Percentiles rank a stretch among this genome's conserved stretches.
Evolutionary conservation across 2,797 vertebrate species (phyloP).

Genomic region (Smutsia temminckii): DNA sequence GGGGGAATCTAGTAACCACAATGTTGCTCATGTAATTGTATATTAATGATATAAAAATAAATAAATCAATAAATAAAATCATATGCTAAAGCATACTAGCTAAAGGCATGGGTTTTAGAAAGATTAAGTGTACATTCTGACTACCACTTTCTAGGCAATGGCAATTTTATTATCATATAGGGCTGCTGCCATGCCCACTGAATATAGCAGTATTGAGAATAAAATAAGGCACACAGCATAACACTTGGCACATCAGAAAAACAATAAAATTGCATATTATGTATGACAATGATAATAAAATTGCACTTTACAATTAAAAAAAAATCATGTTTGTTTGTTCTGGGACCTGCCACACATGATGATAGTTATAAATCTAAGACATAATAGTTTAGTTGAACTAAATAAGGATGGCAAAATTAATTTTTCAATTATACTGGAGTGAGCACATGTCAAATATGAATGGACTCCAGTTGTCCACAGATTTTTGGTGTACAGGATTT

Average conservation of each 20-base stretch:
- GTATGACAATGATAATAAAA: neutral
- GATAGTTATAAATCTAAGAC: neutral
- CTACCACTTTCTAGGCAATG: neutral
- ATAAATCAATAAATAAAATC: neutral
- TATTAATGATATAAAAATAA: no score
- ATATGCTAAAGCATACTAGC: neutral
- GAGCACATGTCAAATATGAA: neutral
- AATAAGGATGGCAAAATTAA: neutral
- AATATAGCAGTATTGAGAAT: constrained; percentile 3
- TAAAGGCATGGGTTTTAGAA: neutral
- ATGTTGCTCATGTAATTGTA: no score
- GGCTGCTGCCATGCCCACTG: neutral
- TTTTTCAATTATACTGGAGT: neutral
- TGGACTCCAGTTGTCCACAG: neutral
- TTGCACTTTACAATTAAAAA: neutral
- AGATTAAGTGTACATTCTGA: neutral
- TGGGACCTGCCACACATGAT: neutral
- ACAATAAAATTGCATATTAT: constrained; percentile 4
- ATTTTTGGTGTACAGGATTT: neutral
- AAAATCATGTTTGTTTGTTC: neutral
- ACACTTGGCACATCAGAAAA: neutral
- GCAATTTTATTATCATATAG: neutral
- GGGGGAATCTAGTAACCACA: no score
- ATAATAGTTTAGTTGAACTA: neutral
- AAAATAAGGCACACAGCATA: neutral